Base-by-base conservation (phyloP, 2,888 invertebrate genomes). In the Cheilosia impressa region DNA sequence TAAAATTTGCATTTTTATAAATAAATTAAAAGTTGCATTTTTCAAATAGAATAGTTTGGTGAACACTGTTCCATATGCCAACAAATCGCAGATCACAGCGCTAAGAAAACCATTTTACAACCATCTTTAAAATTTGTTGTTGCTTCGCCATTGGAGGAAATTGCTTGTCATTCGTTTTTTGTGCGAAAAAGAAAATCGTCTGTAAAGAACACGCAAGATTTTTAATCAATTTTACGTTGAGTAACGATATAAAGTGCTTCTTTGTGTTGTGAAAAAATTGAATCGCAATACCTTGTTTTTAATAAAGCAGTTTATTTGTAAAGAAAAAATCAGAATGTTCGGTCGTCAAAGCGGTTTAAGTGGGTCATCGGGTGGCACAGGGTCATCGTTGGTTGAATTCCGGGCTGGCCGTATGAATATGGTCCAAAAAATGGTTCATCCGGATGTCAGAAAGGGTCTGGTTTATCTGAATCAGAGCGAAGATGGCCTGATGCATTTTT, bases 401-500 rank as follows among this genome's bases (percentile, higher is more conserved):
- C 95, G 97, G 89, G 98, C 99, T 88, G 99, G 99, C 34, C 98
- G 98, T 93, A 98, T 99, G 98, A 96, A 95, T 84, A 94, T 98
- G 93, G 90, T 92, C 22, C 98, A 97, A 55, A 97, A 97, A 90
- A 98, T 97, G 96, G 98, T 98, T 4, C 95, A 96, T 91, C 97
- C 99, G 2, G 98, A 99, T 91, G 97, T 97, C 88, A 95, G 98
- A 89, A 99, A 99, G 93, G 99, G 99, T 5, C 93, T 97, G 34
- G 94, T 99, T 15, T 99, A 98, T 91, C 95, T 99, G 73, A 97
- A 98, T 91, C 99, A 99, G 92, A 97, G 98, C 68, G 98, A 99
- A 89, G 99, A 99, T 92, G 97, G 98, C 0, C 93, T 99, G 76
- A 98, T 99, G 96, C 99, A 99, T 93, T 99, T 99, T 91, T 99